Conservation (phyloP, 2,888 invertebrate species). For the Amiota communis region DNA sequence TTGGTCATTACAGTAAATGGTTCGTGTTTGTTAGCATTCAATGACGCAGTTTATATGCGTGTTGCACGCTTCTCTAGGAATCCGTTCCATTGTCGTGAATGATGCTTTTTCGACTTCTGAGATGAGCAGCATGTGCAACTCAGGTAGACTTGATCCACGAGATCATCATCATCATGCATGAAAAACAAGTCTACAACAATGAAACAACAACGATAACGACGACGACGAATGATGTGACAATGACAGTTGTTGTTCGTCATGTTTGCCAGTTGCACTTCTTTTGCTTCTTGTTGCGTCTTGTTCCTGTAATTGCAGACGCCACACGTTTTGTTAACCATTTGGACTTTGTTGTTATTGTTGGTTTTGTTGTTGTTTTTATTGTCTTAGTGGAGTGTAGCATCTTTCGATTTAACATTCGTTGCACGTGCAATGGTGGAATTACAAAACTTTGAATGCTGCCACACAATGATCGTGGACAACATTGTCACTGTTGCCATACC, state of each 20-base stretch:
- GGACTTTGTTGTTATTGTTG: slow-evolving; percentile 47
- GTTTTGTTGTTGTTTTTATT: slow-evolving; percentile 24
- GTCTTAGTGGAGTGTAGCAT: slow-evolving; percentile 23
- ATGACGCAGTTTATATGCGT: slow-evolving; percentile 1
- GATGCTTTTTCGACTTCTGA: slow-evolving; percentile 30
- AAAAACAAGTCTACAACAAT: slow-evolving; percentile 1
- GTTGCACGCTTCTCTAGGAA: slow-evolving; percentile 3
- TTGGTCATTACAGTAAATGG: neutral
- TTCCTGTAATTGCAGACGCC: slow-evolving; percentile 64
- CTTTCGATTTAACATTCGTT: slow-evolving; percentile 59
- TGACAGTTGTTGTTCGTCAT: slow-evolving; percentile 69
- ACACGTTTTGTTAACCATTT: slow-evolving; percentile 60
- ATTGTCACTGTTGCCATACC: slow-evolving; percentile 1
- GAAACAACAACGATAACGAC: neutral
- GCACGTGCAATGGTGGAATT: slow-evolving; percentile 68
- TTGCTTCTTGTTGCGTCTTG: slow-evolving; percentile 42
- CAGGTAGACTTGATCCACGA: neutral
- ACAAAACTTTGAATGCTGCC: slow-evolving; percentile 64
- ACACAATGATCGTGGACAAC: slow-evolving; percentile 34
- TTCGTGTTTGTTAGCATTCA: neutral
- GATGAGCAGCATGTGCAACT: slow-evolving; percentile 3
- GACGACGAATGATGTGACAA: slow-evolving; percentile 58
- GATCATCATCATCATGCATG: neutral
- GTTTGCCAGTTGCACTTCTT: slow-evolving; percentile 46
- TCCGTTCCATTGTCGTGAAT: slow-evolving; percentile 19